These are phyloP conservation scores for Crypturellus undulatus DNA, from an alignment of 2,113 vertebrate genomes.

Conservation along the genomic window DNA sequence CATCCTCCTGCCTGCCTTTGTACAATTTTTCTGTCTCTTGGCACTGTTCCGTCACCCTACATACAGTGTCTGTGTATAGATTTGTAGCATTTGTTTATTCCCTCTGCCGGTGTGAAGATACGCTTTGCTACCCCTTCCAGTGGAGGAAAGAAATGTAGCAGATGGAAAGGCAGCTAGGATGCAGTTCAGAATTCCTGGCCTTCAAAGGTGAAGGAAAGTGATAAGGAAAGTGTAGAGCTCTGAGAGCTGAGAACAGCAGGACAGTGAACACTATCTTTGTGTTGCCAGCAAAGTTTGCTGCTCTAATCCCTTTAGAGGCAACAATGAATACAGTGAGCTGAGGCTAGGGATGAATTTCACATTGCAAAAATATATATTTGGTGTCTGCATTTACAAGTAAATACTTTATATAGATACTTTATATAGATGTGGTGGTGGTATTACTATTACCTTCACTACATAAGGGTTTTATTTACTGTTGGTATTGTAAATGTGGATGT, in stretches of 20 bases:
- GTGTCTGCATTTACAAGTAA: background rate
- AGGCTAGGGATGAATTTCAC: background rate
- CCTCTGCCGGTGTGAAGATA: background rate
- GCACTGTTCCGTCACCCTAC: background rate
- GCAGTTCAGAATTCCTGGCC: background rate
- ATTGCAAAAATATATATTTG: background rate
- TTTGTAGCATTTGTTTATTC: background rate
- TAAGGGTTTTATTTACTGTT: background rate
- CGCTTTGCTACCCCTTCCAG: background rate
- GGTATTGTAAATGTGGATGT: background rate
- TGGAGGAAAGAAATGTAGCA: background rate
- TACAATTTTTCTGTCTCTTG: background rate
- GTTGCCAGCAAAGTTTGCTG: background rate
- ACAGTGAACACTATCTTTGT: background rate
- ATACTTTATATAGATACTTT: background rate
- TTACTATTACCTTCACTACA: background rate
- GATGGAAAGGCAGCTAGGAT: background rate
- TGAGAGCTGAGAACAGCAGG: background rate
- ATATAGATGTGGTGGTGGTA: background rate
- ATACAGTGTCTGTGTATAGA: background rate
- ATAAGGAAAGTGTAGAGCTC: background rate
- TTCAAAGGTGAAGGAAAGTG: background rate
- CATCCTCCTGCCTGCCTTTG: background rate
- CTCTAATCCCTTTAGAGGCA: background rate
- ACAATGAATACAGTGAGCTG: background rate